Evolutionary conservation across 2,797 vertebrate species (phyloP).

Genomic region (Scarus forsteni): DNA sequence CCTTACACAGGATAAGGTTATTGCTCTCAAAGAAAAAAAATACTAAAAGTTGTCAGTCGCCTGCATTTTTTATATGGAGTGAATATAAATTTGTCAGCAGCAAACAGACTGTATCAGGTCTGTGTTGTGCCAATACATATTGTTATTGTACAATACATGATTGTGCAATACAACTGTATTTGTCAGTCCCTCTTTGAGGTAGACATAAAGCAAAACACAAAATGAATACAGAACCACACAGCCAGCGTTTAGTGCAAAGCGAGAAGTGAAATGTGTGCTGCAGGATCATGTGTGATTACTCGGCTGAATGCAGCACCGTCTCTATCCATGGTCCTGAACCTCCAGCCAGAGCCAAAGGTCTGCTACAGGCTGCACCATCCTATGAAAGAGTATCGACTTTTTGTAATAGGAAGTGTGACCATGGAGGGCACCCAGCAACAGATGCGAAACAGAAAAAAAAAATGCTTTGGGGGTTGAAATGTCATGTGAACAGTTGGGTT

Average conservation of each 20-base stretch:
- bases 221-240: conserved; percentile 26
- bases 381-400: conserved; percentile 82
- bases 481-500: conserved; percentile 85
- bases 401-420: conserved; percentile 82
- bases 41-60: no score
- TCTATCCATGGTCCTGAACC: conserved; percentile 79
- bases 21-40: no score
- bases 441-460: conserved; percentile 73
- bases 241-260: conserved; percentile 22
- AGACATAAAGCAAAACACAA: conserved; percentile 33
- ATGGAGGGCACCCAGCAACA: conserved; percentile 75
- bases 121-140: not conserved
- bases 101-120: not conserved
- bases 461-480: conserved; percentile 82
- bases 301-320: conserved; percentile 61
- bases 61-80: no score
- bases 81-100: no score
- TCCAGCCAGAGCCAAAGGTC: conserved; percentile 69
- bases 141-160: not conserved
- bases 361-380: conserved; percentile 63
- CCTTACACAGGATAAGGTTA: no score
- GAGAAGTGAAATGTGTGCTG: conserved; percentile 39
- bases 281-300: conserved; percentile 64
- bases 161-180: not conserved
- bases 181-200: conserved; percentile 3